A percentile compares a stretch with the other conserved stretches of the same genome.
phyloP scores from a whole-genome alignment of 2,888 invertebrate genomes.

The Oscheius sp. region DNA sequence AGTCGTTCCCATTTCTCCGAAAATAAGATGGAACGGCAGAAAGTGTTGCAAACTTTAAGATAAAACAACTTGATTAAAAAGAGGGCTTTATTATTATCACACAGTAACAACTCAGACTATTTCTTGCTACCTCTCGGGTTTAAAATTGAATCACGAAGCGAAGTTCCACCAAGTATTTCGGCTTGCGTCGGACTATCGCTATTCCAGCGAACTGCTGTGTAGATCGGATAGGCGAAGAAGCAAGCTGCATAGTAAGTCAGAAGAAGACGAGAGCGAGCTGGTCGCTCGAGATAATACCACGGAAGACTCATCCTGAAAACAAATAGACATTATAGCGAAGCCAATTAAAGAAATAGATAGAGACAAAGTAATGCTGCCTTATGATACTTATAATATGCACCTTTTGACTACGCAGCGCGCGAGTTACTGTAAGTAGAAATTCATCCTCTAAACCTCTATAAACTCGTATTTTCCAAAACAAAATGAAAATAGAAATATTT shows the following conservation, averaged over 20 bases:
- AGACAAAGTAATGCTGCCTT: background rate
- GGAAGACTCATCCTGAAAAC: constrained; percentile 31
- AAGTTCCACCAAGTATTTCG: constrained; percentile 8
- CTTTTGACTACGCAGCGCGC: no score
- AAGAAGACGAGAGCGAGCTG: constrained; percentile 26
- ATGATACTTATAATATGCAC: no score
- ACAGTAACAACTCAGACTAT: background rate
- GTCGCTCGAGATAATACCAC: constrained; percentile 34
- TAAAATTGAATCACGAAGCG: background rate
- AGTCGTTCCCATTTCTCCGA: no score
- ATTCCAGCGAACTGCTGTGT: constrained; percentile 27
- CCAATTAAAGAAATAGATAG: background rate
- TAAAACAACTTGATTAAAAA: no score
- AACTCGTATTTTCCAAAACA: no score
- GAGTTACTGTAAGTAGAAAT: no score
- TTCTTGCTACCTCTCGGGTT: constrained; percentile 2
- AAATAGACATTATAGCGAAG: background rate
- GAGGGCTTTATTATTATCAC: background rate
- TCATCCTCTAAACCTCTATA: no score
- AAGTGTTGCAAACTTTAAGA: no score
- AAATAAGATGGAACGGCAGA: no score
- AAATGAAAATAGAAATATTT: no score
- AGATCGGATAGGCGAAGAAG: constrained; percentile 23
- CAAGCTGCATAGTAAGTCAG: constrained; percentile 25
- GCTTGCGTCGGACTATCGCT: constrained; percentile 23